A percentile compares a stretch with the other conserved stretches of the same genome.
Evolutionary conservation across 2,888 invertebrate species (phyloP).

Genomic region (Drosophila emarginata): DNA sequence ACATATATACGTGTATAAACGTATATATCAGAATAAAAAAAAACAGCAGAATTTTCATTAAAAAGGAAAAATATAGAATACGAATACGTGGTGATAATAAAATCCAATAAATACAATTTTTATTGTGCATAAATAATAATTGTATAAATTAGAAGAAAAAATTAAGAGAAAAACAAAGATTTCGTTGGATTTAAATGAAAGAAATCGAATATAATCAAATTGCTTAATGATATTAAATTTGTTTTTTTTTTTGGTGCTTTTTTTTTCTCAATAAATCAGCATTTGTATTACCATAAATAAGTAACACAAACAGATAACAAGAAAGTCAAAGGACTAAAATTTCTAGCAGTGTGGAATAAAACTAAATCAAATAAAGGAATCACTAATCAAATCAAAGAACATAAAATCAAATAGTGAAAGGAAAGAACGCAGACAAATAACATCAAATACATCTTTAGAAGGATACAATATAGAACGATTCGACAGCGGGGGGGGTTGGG

Average conservation of each 20-base stretch:
- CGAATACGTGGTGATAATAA: not conserved
- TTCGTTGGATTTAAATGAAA: no score
- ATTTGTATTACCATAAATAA: constrained; percentile 1
- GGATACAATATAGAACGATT: not conserved
- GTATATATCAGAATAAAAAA: not conserved
- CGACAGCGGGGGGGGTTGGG: not conserved
- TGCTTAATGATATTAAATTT: no score
- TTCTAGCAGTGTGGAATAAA: constrained; percentile 1
- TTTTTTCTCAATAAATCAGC: not conserved
- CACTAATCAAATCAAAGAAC: constrained; percentile 2
- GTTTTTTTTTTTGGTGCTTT: not conserved
- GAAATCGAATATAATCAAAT: no score
- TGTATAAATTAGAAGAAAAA: not conserved
- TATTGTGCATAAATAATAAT: not conserved
- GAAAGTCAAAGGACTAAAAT: not conserved
- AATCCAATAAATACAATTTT: not conserved
- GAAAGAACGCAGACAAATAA: not conserved
- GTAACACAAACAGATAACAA: constrained; percentile 15
- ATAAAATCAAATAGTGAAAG: not conserved
- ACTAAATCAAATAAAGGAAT: constrained; percentile 2
- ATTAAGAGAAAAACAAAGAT: no score
- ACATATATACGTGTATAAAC: not conserved
- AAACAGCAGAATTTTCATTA: no score
- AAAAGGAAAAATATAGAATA: no score
- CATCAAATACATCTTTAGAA: not conserved